Percentiles rank a stretch among this genome's conserved stretches.
Conservation (phyloP, 1,140 invertebrate species). For the Scaptomyza montana region DNA sequence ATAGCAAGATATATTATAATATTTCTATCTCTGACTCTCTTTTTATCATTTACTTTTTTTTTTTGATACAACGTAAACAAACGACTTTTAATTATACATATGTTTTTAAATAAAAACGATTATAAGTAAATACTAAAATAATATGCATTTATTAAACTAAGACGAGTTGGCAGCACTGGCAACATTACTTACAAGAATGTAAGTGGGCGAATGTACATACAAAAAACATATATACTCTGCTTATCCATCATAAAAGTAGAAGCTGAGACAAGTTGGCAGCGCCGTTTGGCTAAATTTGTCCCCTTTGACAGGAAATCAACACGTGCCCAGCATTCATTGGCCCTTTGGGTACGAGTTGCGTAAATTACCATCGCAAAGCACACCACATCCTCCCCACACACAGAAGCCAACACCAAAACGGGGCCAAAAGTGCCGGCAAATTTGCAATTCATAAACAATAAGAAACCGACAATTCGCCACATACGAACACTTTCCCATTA, state of each 20-base stretch:
- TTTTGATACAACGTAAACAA: slow-evolving; percentile 50
- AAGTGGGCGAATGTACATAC: too few relatives aligned
- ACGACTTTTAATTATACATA: slow-evolving; percentile 47
- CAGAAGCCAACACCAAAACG: too few relatives aligned
- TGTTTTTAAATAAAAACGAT: slow-evolving; percentile 44
- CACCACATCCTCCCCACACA: too few relatives aligned
- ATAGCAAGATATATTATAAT: slow-evolving; percentile 29
- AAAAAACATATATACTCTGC: too few relatives aligned
- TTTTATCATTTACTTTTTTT: slow-evolving; percentile 10
- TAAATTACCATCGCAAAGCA: slow-evolving; percentile 3
- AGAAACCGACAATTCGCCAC: not conserved
- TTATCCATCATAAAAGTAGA: too few relatives aligned
- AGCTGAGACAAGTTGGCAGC: slow-evolving; percentile 5
- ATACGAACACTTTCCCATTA: slow-evolving; percentile 23
- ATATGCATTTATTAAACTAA: not conserved
- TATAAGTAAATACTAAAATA: slow-evolving; percentile 27
- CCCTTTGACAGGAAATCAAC: slow-evolving; percentile 35
- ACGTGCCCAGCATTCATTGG: slow-evolving; percentile 29
- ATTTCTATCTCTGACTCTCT: slow-evolving; percentile 20
- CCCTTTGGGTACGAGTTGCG: slow-evolving; percentile 17
- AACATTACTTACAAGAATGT: too few relatives aligned
- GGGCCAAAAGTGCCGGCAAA: slow-evolving; percentile 32
- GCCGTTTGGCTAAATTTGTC: slow-evolving; percentile 20
- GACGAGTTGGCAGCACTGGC: slow-evolving; percentile 18
- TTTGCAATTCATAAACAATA: slow-evolving; percentile 43